Base-by-base conservation (phyloP, 1,140 invertebrate species). In the Cydia fagiglandana region DNA sequence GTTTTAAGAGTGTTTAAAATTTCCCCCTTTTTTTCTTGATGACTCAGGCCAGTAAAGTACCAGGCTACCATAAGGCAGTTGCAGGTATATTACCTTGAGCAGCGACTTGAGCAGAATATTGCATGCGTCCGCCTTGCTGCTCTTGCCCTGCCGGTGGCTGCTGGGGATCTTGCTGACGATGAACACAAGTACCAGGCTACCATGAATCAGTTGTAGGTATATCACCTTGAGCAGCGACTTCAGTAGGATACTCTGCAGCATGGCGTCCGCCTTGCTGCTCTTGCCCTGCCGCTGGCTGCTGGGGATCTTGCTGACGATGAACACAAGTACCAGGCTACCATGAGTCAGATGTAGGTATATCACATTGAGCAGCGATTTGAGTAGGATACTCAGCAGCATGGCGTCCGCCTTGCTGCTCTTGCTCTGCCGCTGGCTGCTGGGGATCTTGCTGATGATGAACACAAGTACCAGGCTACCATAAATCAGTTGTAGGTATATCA, bases 361-460 rank as follows among this genome's bases (percentile, higher is more conserved):
- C 45, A 98, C 97, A 94, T 99, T 99, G 0, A 99, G 94, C 53
- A 99, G 93, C 75, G 98, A 99, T 91, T 99, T 99, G 17, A 99
- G 93, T 73, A 99, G 94, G 85, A 98, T 98, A 88, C 96, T 97
- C 92, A 98, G 6, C 64, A 99, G 94, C 88, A 97, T 95, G 79
- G 96, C 95, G 84, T 97, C 81, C 4, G 30, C 30, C 30, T 30
- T 30, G 30, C 30, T 30, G 30, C 30, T 30, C 30, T 94, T 30
- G 2, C 30, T 56, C 77, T 10, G 85, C 73, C 85, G 86, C 81
- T 80, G 78, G 1, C 30, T 61, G 75, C 79, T 94, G 0, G 97
- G 96, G 70, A 99, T 97, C 93, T 99, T 99, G 84, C 97, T 97
- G 94, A 99, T 97, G 78, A 99, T 99, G 91, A 99, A 99, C 95